Conservation (phyloP, 2,888 invertebrate genomes). For the Cryptocephalus moraei region DNA sequence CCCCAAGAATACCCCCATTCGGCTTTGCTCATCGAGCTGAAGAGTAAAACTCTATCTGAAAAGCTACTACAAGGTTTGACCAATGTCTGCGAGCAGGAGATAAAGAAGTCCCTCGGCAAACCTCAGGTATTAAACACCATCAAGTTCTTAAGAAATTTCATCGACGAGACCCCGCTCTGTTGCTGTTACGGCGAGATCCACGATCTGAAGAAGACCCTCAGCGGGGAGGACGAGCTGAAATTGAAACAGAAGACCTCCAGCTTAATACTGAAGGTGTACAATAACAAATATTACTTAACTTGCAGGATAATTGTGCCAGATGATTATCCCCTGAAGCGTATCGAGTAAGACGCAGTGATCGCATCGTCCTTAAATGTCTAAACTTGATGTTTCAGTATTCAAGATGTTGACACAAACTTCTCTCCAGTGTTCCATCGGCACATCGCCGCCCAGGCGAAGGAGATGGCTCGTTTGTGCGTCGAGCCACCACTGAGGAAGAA, state of each 20-base stretch:
- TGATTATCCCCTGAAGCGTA: slow-evolving; percentile 47
- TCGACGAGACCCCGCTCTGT: slow-evolving; percentile 59
- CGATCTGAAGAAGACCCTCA: slow-evolving; percentile 44
- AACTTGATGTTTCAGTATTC: slow-evolving; percentile 38
- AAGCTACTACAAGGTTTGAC: slow-evolving; percentile 52
- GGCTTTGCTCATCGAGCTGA: slow-evolving; percentile 54
- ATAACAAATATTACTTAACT: slow-evolving; percentile 51
- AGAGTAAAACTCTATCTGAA: slow-evolving; percentile 56
- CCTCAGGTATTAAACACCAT: slow-evolving; percentile 49
- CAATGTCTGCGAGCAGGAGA: slow-evolving; percentile 50
- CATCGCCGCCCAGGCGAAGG: slow-evolving; percentile 54
- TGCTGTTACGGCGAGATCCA: slow-evolving; percentile 64
- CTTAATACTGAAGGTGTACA: slow-evolving; percentile 45
- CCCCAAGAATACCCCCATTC: slow-evolving; percentile 51
- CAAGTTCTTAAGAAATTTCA: slow-evolving; percentile 52
- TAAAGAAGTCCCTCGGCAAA: slow-evolving; percentile 47
- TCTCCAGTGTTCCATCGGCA: slow-evolving; percentile 50
- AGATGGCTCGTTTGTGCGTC: slow-evolving; percentile 58
- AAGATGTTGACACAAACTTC: slow-evolving; percentile 53
- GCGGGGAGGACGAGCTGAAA: slow-evolving; percentile 47
- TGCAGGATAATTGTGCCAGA: slow-evolving; percentile 51
- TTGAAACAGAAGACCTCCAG: slow-evolving; percentile 56
- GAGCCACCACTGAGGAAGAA: slow-evolving; percentile 53
- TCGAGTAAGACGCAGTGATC: slow-evolving; percentile 36
- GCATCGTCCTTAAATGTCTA: not conserved